phyloP scores from a whole-genome alignment of 2,113 vertebrate species.

The Falcunculus frontatus region DNA sequence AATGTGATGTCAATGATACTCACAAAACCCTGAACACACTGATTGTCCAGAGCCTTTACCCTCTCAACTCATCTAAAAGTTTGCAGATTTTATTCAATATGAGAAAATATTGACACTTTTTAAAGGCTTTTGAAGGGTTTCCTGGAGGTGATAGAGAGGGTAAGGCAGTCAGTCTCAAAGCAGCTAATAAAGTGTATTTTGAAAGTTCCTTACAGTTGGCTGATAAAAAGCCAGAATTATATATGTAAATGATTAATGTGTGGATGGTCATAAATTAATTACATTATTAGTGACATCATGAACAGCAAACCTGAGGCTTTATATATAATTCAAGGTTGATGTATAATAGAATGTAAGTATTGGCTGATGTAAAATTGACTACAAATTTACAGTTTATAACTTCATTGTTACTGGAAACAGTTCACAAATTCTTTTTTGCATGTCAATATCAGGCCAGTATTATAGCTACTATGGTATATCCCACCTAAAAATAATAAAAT shows the following conservation, averaged over 20 bases:
- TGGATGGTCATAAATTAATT: neutral
- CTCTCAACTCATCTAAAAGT: neutral
- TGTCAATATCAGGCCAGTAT: neutral
- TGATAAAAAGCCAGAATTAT: neutral
- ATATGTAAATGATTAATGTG: neutral
- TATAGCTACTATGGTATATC: neutral
- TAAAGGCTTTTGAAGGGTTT: neutral
- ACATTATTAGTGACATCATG: neutral
- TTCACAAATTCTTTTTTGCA: neutral
- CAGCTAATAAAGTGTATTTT: neutral
- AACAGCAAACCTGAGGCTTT: neutral
- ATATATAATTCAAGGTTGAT: neutral
- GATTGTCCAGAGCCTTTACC: neutral
- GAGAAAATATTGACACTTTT: neutral
- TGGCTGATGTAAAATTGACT: neutral
- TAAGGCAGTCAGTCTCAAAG: neutral
- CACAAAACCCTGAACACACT: neutral
- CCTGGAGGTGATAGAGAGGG: neutral
- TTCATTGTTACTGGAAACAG: neutral
- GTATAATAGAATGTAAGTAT: neutral
- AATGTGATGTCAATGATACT: neutral
- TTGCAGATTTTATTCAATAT: conserved; percentile 3
- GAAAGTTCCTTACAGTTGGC: neutral
- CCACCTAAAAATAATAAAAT: neutral
- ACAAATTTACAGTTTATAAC: neutral